Conservation (phyloP, 2,113 vertebrate genomes). For the Loxodonta africana region DNA sequence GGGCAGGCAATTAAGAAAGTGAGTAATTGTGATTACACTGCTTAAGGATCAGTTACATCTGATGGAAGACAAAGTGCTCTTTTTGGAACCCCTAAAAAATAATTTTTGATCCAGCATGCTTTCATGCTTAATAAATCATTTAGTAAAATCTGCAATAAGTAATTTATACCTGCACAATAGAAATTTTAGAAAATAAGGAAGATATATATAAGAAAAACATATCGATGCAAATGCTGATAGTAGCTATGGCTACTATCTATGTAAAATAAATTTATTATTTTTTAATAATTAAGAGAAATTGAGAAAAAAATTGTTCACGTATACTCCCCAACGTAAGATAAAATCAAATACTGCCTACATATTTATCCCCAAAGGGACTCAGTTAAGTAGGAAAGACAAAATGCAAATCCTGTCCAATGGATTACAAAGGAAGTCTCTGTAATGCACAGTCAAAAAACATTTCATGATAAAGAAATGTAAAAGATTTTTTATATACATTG, state of each 20-base stretch:
- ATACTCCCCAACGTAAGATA: background rate
- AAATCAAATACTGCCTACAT: background rate
- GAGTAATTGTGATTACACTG: constrained; percentile 98
- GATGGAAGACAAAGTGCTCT: constrained; percentile 93
- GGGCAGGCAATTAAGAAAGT: constrained; percentile 98
- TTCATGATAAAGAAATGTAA: background rate
- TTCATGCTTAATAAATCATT: constrained; percentile 75
- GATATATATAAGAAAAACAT: constrained; percentile 21
- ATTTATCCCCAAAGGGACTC: constrained; percentile 2
- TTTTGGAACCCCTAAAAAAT: constrained; percentile 88
- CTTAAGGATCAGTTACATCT: constrained; percentile 96
- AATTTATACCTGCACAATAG: constrained; percentile 61
- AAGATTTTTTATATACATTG: constrained; percentile 73
- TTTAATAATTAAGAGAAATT: constrained; percentile 49
- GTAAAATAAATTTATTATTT: constrained; percentile 58
- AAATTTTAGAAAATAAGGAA: background rate
- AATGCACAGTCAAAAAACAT: constrained; percentile 28
- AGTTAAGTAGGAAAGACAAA: constrained; percentile 51
- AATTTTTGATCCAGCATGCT: constrained; percentile 87
- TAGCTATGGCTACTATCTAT: constrained; percentile 49
- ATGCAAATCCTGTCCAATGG: background rate
- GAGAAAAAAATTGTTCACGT: constrained; percentile 47
- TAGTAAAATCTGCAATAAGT: constrained; percentile 82
- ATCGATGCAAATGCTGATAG: constrained; percentile 29
- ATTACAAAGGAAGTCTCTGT: constrained; percentile 25